These are phyloP conservation scores for Calypte anna DNA, from an alignment of 2,113 vertebrate species.

Conservation along the genomic window DNA sequence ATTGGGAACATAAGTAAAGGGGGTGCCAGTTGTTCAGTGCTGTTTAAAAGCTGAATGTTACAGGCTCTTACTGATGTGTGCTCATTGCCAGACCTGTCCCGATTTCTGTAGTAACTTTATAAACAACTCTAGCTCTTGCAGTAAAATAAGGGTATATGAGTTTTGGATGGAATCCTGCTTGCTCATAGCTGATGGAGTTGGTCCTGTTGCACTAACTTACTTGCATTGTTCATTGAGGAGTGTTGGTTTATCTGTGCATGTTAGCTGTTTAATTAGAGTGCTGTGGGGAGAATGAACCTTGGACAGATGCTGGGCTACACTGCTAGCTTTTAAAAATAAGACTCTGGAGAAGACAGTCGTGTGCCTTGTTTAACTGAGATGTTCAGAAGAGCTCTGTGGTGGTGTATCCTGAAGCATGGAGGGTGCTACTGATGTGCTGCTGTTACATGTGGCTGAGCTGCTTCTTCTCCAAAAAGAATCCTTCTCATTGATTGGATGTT, in stretches of 20 bases:
- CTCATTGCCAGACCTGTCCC: not conserved
- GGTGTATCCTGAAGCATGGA: not conserved
- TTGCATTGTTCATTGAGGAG: not conserved
- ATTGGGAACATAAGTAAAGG: not conserved
- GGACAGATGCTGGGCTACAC: not conserved
- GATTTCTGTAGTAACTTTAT: not conserved
- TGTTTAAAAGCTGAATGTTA: not conserved
- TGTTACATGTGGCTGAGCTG: not conserved
- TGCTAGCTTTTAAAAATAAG: not conserved
- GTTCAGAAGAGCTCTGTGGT: not conserved
- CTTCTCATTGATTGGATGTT: rapidly evolving
- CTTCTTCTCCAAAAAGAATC: not conserved
- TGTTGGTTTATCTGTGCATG: not conserved
- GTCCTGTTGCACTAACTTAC: not conserved
- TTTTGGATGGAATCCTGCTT: not conserved
- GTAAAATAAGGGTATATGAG: not conserved
- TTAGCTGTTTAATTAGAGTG: not conserved
- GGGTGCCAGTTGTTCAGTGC: rapidly evolving
- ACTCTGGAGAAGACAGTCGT: not conserved
- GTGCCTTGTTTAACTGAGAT: not conserved
- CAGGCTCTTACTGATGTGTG: not conserved
- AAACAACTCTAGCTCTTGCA: not conserved
- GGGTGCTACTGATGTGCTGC: not conserved
- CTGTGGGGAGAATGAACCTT: not conserved
- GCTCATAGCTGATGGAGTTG: not conserved